phyloP scores from a whole-genome alignment of 2,113 vertebrate genomes.

The Pagrus major region DNA sequence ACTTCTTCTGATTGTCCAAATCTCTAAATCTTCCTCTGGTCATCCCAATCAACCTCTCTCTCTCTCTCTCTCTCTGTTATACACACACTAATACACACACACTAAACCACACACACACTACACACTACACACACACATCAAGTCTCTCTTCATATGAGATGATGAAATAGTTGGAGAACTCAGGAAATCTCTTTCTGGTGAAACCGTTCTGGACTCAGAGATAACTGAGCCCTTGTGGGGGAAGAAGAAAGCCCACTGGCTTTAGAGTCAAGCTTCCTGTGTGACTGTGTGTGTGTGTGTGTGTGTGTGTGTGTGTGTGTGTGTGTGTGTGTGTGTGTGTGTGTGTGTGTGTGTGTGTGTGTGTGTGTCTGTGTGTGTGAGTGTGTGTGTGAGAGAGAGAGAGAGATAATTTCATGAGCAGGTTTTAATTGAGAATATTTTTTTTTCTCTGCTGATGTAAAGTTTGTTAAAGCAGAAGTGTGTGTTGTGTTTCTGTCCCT shows the following conservation, averaged over 20 bases:
- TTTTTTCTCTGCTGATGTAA: constrained; percentile 18
- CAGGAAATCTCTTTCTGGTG: constrained; percentile 85
- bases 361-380: constrained; percentile 46
- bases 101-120: constrained; percentile 33
- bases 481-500: not conserved
- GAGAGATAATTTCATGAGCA: not conserved
- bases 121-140: constrained; percentile 42
- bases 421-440: constrained; percentile 45
- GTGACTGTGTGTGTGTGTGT: constrained; percentile 46
- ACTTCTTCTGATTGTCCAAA: constrained; percentile 45
- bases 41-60: constrained; percentile 43
- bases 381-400: constrained; percentile 4
- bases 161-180: constrained; percentile 88
- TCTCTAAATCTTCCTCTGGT: constrained; percentile 59
- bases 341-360: constrained; percentile 31
- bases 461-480: constrained; percentile 22
- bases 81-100: constrained; percentile 14
- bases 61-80: not conserved
- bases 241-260: constrained; percentile 68
- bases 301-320: constrained; percentile 39
- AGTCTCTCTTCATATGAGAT: constrained; percentile 67
- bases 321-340: constrained; percentile 50
- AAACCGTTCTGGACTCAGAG: constrained; percentile 78
- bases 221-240: constrained; percentile 74
- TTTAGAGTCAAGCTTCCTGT: constrained; percentile 66